Base-by-base conservation (phyloP, 1,140 invertebrate species). In the Euwallacea fornicatus region DNA sequence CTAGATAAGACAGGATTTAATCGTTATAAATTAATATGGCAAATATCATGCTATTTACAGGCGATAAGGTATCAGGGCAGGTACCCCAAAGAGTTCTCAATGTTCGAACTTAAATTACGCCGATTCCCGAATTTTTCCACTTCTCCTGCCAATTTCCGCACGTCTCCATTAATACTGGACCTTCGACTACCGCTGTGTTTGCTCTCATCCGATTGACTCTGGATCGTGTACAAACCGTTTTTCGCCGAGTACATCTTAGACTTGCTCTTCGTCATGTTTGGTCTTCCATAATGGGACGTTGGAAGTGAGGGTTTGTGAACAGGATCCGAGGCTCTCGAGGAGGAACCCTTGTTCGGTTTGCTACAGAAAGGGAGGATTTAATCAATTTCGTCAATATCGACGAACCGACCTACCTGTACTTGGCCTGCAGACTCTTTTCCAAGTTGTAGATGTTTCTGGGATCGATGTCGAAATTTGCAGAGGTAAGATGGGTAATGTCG, bases 11-110 rank as follows among this genome's bases (percentile, higher is more conserved):
- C 21, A 33, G 21, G 21, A 33, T 33, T 33, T 33, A 33, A 33
- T 33, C 21, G 21, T 33, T 16, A 6, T 58, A 58, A 58, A 15
- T 21, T 58, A 58, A 33, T 58, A 58, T 58, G 55, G 55, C 55
- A 58, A 58, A 58, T 16, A 15, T 58, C 21, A 33, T 33, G 21
- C 21, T 33, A 33, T 33, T 33, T 33, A 33, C 21, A 33, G 21
- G 10, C 10, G 9, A 15, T 10, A 10, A 58, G 15, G 15, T 16
- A 61, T 53, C 53, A 71, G 42, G 85, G 85, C 43, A 86, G 69
- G 72, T 86, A 86, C 9, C 85, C 85, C 6, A 86, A 79, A n/a
- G 84, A 85, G 65, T 83, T 83, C 75, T 85, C 84, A 56, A 86
- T 79, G 74, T 82, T 82, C 61, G 63, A 77, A 66, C 76, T 78